Conservation (phyloP, 2,888 invertebrate species). For the Tetanocera ferruginea region DNA sequence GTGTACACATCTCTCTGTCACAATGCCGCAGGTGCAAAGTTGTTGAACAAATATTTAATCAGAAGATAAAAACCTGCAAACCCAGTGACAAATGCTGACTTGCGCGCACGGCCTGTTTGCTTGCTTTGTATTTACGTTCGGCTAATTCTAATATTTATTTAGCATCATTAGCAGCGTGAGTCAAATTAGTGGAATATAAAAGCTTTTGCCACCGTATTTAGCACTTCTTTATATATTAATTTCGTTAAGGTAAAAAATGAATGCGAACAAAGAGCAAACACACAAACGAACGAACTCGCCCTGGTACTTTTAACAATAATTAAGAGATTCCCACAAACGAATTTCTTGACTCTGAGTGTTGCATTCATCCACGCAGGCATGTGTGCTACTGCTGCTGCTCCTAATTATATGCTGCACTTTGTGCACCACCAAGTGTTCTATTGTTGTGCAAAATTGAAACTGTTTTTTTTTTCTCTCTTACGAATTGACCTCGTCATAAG, state of each 20-base stretch:
- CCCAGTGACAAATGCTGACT: constrained; percentile 25
- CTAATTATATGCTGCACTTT: constrained; percentile 30
- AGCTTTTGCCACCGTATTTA: constrained; percentile 52
- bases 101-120: constrained; percentile 45
- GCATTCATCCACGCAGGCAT: background rate
- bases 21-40: constrained; percentile 46
- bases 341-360: background rate
- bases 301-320: background rate
- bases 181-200: constrained; percentile 50
- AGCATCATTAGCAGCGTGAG: constrained; percentile 66
- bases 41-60: constrained; percentile 49
- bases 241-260: background rate
- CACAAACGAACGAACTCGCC: constrained; percentile 23
- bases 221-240: constrained; percentile 30
- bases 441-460: constrained; percentile 48
- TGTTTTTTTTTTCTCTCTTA: constrained; percentile 43
- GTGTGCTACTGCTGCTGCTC: constrained; percentile 20
- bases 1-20: too few species aligned
- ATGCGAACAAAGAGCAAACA: background rate
- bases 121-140: constrained; percentile 50
- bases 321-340: constrained; percentile 29
- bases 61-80: constrained; percentile 44
- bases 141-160: constrained; percentile 57
- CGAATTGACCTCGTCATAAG: constrained; percentile 55
- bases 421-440: constrained; percentile 43